Percentiles rank a stretch among this genome's conserved stretches.
These are phyloP conservation scores for Pardalotus punctatus DNA, from an alignment of 2,113 vertebrate genomes.

Conservation along the genomic window DNA sequence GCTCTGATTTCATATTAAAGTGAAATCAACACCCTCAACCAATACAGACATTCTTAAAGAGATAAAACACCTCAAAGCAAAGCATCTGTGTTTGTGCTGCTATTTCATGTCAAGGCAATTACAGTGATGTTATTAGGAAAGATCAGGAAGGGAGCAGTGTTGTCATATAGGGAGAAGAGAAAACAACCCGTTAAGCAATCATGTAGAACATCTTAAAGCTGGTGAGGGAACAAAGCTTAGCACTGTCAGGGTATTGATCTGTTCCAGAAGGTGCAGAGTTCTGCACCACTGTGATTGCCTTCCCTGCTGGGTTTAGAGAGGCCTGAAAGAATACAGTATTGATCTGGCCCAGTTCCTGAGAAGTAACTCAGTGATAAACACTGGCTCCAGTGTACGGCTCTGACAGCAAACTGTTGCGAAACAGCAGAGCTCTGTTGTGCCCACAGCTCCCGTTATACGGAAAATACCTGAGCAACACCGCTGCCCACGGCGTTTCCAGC, in stretches of 20 bases:
- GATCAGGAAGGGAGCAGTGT: slow-evolving; percentile 65
- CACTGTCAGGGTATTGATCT: slow-evolving; percentile 93
- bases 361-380: slow-evolving; percentile 90
- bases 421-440: neutral
- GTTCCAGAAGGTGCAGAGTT: slow-evolving; percentile 89
- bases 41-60: slow-evolving; percentile 46
- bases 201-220: slow-evolving; percentile 95
- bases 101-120: slow-evolving; percentile 82
- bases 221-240: slow-evolving; percentile 91
- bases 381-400: slow-evolving; percentile 78
- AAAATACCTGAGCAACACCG: neutral
- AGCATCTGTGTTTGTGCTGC: slow-evolving; percentile 69
- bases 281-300: slow-evolving; percentile 82
- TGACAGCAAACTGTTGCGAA: slow-evolving; percentile 75
- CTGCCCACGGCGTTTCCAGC: neutral
- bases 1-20: slow-evolving; percentile 51
- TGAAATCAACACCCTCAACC: slow-evolving; percentile 68
- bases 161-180: slow-evolving; percentile 78
- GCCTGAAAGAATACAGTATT: slow-evolving; percentile 90
- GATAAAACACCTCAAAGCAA: slow-evolving; percentile 70
- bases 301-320: slow-evolving; percentile 84
- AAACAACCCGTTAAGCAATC: slow-evolving; percentile 95
- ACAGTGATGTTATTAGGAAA: slow-evolving; percentile 77
- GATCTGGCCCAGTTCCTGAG: slow-evolving; percentile 88
- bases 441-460: neutral